A percentile compares a stretch with the other conserved stretches of the same genome.
phyloP scores from a whole-genome alignment of 1,140 invertebrate genomes.

The Araneus ventricosus region DNA sequence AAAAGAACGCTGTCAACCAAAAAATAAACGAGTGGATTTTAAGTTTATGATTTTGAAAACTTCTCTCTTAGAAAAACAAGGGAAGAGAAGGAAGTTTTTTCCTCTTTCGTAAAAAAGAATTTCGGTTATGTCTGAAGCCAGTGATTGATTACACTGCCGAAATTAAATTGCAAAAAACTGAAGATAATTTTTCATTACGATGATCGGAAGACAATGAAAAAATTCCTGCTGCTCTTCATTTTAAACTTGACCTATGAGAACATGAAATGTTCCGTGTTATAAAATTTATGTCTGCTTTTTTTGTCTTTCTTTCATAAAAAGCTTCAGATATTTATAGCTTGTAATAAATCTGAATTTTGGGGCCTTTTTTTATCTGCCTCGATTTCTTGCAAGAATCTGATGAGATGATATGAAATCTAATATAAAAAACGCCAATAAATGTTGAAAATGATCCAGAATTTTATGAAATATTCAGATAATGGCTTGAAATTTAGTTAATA shows the following conservation, averaged over 20 bases:
- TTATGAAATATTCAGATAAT: too few species aligned
- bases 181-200: conserved; percentile 66
- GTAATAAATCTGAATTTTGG: conserved; percentile 15
- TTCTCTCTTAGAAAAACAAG: not conserved
- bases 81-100: not conserved
- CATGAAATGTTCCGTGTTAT: conserved; percentile 43
- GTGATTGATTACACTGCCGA: conserved; percentile 57
- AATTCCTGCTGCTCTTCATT: not conserved
- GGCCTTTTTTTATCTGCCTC: not conserved
- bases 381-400: not conserved
- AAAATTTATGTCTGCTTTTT: conserved; percentile 11
- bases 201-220: conserved; percentile 24
- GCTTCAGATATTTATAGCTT: not conserved
- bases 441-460: too few species aligned
- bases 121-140: not conserved
- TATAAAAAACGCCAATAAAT: too few species aligned
- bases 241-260: conserved; percentile 25
- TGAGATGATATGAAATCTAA: not conserved
- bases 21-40: conserved; percentile 52
- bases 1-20: conserved; percentile 28
- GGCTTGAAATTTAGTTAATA: too few species aligned
- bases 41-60: conserved; percentile 62
- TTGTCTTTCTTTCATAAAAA: not conserved
- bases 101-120: not conserved
- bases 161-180: conserved; percentile 64